These are phyloP conservation scores for Chionoecetes opilio DNA, from an alignment of 1,140 invertebrate genomes.

Conservation along the genomic window DNA sequence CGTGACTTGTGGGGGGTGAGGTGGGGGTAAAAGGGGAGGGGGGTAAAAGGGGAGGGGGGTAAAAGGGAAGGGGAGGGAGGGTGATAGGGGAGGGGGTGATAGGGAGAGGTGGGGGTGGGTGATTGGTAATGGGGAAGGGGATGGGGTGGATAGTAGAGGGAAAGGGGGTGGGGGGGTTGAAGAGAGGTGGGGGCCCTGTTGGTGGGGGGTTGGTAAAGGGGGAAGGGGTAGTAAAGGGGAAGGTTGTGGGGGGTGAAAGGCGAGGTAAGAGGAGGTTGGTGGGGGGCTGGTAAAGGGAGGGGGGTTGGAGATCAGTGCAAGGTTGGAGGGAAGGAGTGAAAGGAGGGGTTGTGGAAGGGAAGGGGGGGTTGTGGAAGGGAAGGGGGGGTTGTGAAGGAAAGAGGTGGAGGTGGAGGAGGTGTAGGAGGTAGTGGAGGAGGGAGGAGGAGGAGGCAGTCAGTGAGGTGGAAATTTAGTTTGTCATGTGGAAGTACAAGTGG, in stretches of 20 bases:
- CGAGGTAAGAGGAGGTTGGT: background rate
- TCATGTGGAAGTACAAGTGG: background rate
- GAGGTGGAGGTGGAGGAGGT: background rate
- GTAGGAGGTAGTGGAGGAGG: background rate
- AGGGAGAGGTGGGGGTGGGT: background rate
- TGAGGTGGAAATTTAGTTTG: conserved; percentile 29
- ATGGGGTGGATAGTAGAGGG: background rate
- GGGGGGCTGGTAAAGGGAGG: background rate
- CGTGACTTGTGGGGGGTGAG: background rate
- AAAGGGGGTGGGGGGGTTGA: background rate
- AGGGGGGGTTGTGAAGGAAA: background rate
- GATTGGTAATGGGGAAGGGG: too few relatives aligned
- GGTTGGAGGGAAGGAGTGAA: too few relatives aligned
- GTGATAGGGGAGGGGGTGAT: background rate
- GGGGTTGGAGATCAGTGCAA: too few relatives aligned
- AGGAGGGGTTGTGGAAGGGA: background rate
- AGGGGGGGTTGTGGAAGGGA: background rate
- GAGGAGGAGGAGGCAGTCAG: background rate
- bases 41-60: background rate
- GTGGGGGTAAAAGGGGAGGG: background rate
- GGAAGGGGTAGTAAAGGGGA: background rate
- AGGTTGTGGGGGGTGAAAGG: background rate
- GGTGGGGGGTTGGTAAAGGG: background rate
- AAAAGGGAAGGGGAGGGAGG: background rate
- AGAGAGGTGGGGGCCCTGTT: too few relatives aligned